Conservation (phyloP, 1,140 invertebrate species). For the Dryas iulia region DNA sequence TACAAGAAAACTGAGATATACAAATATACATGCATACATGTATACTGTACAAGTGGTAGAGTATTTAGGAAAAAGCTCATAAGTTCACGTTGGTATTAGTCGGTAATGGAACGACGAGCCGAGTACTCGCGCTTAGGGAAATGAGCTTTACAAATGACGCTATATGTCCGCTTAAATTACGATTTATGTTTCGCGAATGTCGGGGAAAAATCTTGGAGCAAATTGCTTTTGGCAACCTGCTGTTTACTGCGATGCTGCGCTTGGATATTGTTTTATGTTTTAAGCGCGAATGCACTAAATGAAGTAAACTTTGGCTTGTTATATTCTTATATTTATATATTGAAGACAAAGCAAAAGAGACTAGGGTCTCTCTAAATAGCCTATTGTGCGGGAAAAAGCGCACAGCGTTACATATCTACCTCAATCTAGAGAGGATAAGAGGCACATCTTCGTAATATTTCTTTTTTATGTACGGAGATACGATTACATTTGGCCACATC, state of each 20-base stretch:
- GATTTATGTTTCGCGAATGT: conserved; percentile 7
- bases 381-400: too few species aligned
- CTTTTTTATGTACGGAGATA: too few species aligned
- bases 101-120: conserved; percentile 11
- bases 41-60: too few species aligned
- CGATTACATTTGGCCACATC: too few species aligned
- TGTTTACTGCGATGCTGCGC: background rate
- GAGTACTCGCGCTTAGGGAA: conserved; percentile 15
- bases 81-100: conserved; percentile 17
- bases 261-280: background rate
- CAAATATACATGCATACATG: background rate
- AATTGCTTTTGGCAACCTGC: conserved; percentile 9
- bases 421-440: too few species aligned
- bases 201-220: conserved; percentile 5
- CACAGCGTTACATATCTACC: too few species aligned
- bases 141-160: conserved; percentile 17
- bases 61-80: background rate
- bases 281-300: too few species aligned
- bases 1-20: background rate
- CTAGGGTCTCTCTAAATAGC: too few species aligned
- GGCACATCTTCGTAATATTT: too few species aligned
- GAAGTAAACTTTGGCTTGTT: too few species aligned
- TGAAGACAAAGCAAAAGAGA: too few species aligned
- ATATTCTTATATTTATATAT: too few species aligned
- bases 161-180: conserved; percentile 20